Conservation (phyloP, 53 echinoderm and acorn worm genomes). For the Holothuria scabra region DNA sequence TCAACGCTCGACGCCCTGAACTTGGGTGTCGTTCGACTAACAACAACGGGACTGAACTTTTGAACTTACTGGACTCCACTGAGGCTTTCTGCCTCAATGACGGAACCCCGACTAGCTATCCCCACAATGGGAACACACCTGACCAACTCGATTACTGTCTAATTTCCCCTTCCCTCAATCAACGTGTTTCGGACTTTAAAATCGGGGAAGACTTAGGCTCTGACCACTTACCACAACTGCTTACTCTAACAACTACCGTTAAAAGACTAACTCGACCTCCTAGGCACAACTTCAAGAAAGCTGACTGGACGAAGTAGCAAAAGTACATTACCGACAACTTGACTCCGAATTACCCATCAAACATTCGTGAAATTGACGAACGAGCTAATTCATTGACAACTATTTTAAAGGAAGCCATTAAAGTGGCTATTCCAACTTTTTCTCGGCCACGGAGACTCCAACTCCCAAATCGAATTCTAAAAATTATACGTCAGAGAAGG, state of each 20-base stretch:
- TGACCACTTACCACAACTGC: background rate
- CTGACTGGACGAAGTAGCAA: no score
- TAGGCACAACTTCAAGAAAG: background rate
- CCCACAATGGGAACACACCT: background rate
- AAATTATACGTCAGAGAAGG: no score
- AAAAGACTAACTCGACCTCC: background rate
- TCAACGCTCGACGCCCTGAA: background rate
- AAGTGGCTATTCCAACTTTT: no score
- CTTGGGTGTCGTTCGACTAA: background rate
- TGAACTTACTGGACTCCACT: background rate
- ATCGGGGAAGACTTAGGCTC: slow-evolving; percentile 7
- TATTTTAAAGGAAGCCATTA: no score
- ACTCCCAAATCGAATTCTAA: no score
- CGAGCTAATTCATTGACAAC: no score
- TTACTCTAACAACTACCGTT: background rate
- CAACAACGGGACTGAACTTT: background rate
- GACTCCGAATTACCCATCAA: no score
- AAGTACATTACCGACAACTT: no score
- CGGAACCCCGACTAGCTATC: background rate
- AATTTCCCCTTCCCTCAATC: background rate
- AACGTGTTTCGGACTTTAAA: no score
- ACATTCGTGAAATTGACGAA: no score
- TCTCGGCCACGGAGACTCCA: no score
- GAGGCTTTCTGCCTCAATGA: background rate
- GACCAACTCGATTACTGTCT: slow-evolving; percentile 19